A percentile compares a stretch with the other conserved stretches of the same genome.
These are phyloP conservation scores for Drosophila miranda DNA, from an alignment of 1,140 invertebrate species.

Conservation along the genomic window DNA sequence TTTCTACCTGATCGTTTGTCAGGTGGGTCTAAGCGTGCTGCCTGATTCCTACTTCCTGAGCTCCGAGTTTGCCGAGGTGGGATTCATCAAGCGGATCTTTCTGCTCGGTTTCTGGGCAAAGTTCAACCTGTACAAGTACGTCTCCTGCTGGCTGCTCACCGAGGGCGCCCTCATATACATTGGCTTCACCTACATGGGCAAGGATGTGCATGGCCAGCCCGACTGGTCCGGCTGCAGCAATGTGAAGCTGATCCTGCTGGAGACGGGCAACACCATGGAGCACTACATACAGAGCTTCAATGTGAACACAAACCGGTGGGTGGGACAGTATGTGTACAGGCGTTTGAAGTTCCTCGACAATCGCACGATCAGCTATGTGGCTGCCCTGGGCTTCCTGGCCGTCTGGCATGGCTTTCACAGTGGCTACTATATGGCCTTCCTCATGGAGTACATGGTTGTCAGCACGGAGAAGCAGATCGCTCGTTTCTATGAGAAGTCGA, in stretches of 20 bases:
- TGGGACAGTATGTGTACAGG: constrained; percentile 95
- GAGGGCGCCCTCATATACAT: constrained; percentile 89
- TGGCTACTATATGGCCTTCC: constrained; percentile 96
- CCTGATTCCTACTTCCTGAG: constrained; percentile 89
- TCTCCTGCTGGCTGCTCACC: constrained; percentile 94
- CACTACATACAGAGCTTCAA: constrained; percentile 95
- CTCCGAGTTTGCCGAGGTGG: constrained; percentile 85
- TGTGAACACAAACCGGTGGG: constrained; percentile 96
- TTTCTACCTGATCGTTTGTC: constrained; percentile 88
- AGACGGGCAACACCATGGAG: constrained; percentile 90
- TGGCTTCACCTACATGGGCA: constrained; percentile 89
- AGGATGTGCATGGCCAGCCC: constrained; percentile 83
- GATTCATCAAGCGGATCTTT: constrained; percentile 86
- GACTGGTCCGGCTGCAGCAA: constrained; percentile 94
- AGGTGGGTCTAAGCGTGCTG: constrained; percentile 87
- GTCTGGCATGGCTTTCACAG: constrained; percentile 96
- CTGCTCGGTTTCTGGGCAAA: constrained; percentile 92
- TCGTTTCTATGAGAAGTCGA: constrained; percentile 48
- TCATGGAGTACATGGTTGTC: constrained; percentile 95
- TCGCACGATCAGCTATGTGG: constrained; percentile 90
- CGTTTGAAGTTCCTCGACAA: constrained; percentile 94
- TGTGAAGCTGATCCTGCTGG: constrained; percentile 89
- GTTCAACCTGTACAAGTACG: constrained; percentile 93
- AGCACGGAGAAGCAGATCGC: constrained; percentile 90
- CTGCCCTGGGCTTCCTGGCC: constrained; percentile 92